Conservation (phyloP, 1,140 invertebrate genomes). For the Scaptomyza pallida region DNA sequence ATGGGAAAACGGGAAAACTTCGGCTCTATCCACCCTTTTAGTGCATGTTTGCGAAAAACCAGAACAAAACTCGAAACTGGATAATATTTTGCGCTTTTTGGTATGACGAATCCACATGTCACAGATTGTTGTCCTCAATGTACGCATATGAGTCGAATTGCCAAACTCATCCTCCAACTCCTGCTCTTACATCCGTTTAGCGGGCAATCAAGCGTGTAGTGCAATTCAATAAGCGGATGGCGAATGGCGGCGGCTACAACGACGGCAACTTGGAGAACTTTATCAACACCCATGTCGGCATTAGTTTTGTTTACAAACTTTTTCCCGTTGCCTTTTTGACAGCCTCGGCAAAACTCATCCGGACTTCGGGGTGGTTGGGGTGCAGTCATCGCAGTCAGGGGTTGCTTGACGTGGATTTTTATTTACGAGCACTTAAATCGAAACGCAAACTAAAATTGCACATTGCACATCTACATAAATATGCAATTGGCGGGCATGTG, state of each 20-base stretch:
- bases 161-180: not conserved
- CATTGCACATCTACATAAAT: constrained; percentile 80
- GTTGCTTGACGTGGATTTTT: constrained; percentile 63
- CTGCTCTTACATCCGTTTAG: constrained; percentile 70
- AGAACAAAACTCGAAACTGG: constrained; percentile 73
- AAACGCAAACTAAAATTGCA: constrained; percentile 75
- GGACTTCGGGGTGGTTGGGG: constrained; percentile 24
- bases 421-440: constrained; percentile 84
- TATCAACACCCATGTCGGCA: constrained; percentile 84
- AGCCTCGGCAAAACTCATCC: constrained; percentile 34
- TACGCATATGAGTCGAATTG: constrained; percentile 1
- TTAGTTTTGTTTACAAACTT: constrained; percentile 84
- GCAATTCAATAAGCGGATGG: constrained; percentile 75
- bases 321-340: constrained; percentile 80
- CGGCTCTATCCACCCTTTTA: constrained; percentile 50
- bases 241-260: constrained; percentile 1
- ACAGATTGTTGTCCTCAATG: constrained; percentile 14
- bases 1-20: constrained; percentile 39
- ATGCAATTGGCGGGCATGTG: constrained; percentile 80
- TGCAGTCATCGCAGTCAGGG: constrained; percentile 9
- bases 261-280: constrained; percentile 67
- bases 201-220: constrained; percentile 83
- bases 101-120: constrained; percentile 82
- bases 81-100: constrained; percentile 82
- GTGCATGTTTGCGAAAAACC: constrained; percentile 71